Percentiles rank a stretch among this genome's conserved stretches.
Conservation (phyloP, 2,888 invertebrate genomes). For the Pseudoips prasinana region DNA sequence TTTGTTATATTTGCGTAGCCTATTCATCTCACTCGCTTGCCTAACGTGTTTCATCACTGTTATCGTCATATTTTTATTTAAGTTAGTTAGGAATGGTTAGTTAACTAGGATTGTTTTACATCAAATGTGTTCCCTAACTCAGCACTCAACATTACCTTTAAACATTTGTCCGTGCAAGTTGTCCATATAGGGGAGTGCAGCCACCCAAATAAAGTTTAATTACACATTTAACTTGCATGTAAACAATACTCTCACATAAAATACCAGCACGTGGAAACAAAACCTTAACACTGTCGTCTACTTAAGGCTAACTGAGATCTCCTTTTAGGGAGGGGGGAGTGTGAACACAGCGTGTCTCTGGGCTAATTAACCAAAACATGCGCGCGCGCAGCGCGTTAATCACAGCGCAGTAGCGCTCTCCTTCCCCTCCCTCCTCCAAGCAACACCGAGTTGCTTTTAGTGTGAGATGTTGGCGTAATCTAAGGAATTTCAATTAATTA, state of each 20-base stretch:
- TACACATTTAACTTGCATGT: slow-evolving; percentile 30
- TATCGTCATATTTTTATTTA: too few species aligned
- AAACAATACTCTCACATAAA: slow-evolving; percentile 37
- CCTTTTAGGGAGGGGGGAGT: slow-evolving; percentile 70
- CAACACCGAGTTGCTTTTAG: slow-evolving; percentile 75
- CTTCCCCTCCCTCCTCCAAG: slow-evolving; percentile 24
- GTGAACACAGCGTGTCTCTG: slow-evolving; percentile 66
- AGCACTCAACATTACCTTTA: too few species aligned
- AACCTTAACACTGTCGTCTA: slow-evolving; percentile 50
- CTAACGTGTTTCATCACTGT: too few species aligned
- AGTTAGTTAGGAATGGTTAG: too few species aligned
- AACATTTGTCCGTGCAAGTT: too few species aligned
- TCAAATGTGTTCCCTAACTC: too few species aligned
- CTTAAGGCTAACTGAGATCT: slow-evolving; percentile 67
- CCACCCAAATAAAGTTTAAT: slow-evolving; percentile 31
- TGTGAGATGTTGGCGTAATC: slow-evolving; percentile 67
- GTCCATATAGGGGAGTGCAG: neutral
- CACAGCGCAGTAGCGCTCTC: slow-evolving; percentile 49
- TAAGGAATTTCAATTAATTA: slow-evolving; percentile 71
- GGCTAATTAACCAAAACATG: slow-evolving; percentile 77
- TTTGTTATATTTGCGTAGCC: slow-evolving; percentile 24
- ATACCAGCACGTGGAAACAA: slow-evolving; percentile 42
- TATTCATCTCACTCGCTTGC: too few species aligned
- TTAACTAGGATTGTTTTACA: too few species aligned
- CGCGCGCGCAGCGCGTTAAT: slow-evolving; percentile 66